Percentiles rank a stretch among this genome's conserved stretches.
Conservation (phyloP, 2,888 invertebrate species). For the Agonopterix alstromeriana region DNA sequence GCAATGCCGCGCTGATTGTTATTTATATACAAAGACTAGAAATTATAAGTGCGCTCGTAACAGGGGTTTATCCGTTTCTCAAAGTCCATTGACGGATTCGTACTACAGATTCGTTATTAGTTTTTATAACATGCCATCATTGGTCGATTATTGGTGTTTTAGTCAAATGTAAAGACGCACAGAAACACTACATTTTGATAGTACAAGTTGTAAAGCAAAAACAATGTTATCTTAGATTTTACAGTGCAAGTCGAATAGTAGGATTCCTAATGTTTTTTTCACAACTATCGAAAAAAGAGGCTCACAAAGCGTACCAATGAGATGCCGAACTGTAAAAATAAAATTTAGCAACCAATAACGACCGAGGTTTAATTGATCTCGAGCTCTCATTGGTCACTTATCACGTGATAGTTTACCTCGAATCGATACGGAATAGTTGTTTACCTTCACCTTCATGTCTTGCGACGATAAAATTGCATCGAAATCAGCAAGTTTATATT, state of each 20-base stretch:
- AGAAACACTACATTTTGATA: not conserved
- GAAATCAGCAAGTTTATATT: too few relatives aligned
- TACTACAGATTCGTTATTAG: too few relatives aligned
- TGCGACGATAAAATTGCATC: not conserved
- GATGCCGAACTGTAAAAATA: not conserved
- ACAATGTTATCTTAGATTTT: constrained; percentile 3
- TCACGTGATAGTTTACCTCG: constrained; percentile 6
- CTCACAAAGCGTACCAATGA: not conserved
- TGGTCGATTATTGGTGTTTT: too few relatives aligned
- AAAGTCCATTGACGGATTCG: too few relatives aligned
- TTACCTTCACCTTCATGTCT: constrained; percentile 7
- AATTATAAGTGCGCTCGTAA: constrained; percentile 13
- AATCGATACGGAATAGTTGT: not conserved
- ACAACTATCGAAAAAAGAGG: not conserved
- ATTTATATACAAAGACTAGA: constrained; percentile 28
- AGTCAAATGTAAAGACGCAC: too few relatives aligned
- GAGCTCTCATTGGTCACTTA: constrained; percentile 6
- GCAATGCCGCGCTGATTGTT: constrained; percentile 41
- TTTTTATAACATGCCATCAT: too few relatives aligned
- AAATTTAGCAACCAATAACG: constrained; percentile 1
- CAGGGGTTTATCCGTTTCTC: too few relatives aligned
- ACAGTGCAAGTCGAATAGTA: constrained; percentile 28
- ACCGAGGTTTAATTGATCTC: not conserved
- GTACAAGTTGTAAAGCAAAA: not conserved
- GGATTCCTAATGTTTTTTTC: constrained; percentile 26